Base-by-base conservation (phyloP, 2,113 vertebrate genomes). In the Poeciliopsis turrubarensis region DNA sequence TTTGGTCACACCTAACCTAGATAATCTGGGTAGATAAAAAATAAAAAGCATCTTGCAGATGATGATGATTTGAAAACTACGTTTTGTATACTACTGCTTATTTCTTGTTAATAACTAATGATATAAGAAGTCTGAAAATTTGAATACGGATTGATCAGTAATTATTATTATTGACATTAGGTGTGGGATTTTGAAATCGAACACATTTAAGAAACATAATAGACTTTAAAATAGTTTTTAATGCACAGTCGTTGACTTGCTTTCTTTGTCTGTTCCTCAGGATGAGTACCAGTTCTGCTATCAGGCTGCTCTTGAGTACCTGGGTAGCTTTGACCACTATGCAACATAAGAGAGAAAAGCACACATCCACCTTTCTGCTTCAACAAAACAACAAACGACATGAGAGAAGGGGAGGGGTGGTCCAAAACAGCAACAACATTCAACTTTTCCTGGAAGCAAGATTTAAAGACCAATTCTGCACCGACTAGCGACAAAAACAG, bases 271-370 rank as follows among this genome's bases (percentile, higher is more conserved):
- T 83, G 34, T 77, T 47, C 13, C 64, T 27, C 93, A 98, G 97
- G 97, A 98, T 0, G 97, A 98, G 78, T 98, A 98, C 92, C 97
- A 98, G 95, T 98, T 98, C 94, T 98, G 97, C 82, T 98, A 98
- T 89, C 97, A 98, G 94, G 97, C 97, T 0, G 97, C 96, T 44
- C 94, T 98, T 74, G 97, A 98, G 78, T 98, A 98, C 88, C 95
- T 98, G 86, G 97, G 97, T 74, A 98, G 97, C 93, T 98, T 98
- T 83, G 97, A 98, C 94, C 97, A 98, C 96, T 98, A 98, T 97
- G 97, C 97, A 97, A 98, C 97, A 90, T 98, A 97, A 96, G 75
- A 74, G 73, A 87, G 73, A 72, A 78, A 90, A 93, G 75, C 62
- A 71, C 70, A 65, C 65, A 67, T 79, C 88, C 77, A 76, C 89